phyloP scores from a whole-genome alignment of 2,888 invertebrate genomes.

The Dicranocentrus wangi region DNA sequence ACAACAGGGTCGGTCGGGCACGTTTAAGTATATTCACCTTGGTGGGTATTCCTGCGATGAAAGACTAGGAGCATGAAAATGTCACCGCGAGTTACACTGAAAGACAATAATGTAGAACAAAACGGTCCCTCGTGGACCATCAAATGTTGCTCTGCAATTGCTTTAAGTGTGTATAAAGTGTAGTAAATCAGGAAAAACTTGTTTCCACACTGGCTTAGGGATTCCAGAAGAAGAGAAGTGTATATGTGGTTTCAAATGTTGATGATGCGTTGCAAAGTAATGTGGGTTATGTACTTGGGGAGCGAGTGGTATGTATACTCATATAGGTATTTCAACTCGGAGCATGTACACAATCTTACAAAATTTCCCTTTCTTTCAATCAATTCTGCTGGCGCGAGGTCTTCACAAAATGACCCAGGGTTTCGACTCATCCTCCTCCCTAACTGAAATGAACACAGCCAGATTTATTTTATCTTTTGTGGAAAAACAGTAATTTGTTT shows the following conservation, averaged over 20 bases:
- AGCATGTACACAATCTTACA: not conserved
- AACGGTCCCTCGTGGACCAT: conserved; percentile 72
- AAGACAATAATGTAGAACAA: conserved; percentile 73
- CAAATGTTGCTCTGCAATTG: conserved; percentile 61
- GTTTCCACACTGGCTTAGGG: not conserved
- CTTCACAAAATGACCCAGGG: not conserved
- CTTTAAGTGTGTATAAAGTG: conserved; percentile 37
- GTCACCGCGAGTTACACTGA: conserved; percentile 72
- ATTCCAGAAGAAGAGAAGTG: not conserved
- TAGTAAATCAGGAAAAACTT: conserved; percentile 13
- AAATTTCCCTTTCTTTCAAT: not conserved
- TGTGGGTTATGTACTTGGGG: not conserved
- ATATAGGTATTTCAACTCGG: not conserved
- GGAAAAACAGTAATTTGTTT: not conserved
- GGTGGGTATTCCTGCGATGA: conserved; percentile 71
- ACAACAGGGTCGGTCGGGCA: conserved; percentile 48
- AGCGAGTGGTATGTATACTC: not conserved
- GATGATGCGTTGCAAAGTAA: conserved; percentile 20
- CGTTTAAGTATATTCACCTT: too few relatives aligned
- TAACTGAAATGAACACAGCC: not conserved
- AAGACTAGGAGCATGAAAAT: conserved; percentile 73
- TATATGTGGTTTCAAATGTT: conserved; percentile 9
- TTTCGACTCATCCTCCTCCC: not conserved
- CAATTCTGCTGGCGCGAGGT: not conserved
- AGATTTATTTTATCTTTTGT: conserved; percentile 5